Evolutionary conservation across 2,113 vertebrate species (phyloP).

Genomic region (Scartelaos histophorus): DNA sequence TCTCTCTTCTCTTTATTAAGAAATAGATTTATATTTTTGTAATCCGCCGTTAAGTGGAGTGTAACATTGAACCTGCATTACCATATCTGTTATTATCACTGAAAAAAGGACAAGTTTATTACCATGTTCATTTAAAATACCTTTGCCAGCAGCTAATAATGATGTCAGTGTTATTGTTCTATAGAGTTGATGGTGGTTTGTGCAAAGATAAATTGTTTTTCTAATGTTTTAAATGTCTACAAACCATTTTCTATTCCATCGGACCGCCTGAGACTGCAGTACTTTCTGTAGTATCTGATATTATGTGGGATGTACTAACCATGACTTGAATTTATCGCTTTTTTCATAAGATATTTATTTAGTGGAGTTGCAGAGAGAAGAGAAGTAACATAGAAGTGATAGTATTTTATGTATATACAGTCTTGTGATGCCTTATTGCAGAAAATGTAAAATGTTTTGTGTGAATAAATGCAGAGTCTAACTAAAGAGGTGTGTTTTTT

Average conservation of each 20-base stretch:
- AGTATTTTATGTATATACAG: constrained; percentile 72
- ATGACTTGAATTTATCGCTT: constrained; percentile 55
- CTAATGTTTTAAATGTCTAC: constrained; percentile 18
- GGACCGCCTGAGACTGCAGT: constrained; percentile 22
- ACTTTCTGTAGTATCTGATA: constrained; percentile 7
- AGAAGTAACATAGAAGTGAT: constrained; percentile 58
- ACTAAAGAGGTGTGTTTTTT: constrained; percentile 24
- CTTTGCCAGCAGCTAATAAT: constrained; percentile 45
- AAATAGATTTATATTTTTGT: constrained; percentile 81
- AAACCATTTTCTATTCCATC: constrained; percentile 27
- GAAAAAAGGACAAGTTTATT: constrained; percentile 10
- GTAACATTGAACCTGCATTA: constrained; percentile 18
- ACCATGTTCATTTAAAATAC: neutral
- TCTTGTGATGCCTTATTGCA: constrained; percentile 77
- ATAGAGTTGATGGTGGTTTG: constrained; percentile 31
- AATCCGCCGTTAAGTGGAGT: constrained; percentile 45
- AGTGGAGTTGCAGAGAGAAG: constrained; percentile 63
- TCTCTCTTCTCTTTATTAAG: constrained; percentile 63
- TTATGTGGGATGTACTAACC: constrained; percentile 52
- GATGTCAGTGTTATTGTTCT: constrained; percentile 60
- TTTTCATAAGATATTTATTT: constrained; percentile 68
- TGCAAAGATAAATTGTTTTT: constrained; percentile 26
- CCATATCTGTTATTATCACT: constrained; percentile 12
- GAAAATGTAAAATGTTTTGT: constrained; percentile 74
- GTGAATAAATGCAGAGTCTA: constrained; percentile 78